These are phyloP conservation scores for Ichneumoninae sp. DNA, from an alignment of 2,888 invertebrate genomes.

Conservation along the genomic window DNA sequence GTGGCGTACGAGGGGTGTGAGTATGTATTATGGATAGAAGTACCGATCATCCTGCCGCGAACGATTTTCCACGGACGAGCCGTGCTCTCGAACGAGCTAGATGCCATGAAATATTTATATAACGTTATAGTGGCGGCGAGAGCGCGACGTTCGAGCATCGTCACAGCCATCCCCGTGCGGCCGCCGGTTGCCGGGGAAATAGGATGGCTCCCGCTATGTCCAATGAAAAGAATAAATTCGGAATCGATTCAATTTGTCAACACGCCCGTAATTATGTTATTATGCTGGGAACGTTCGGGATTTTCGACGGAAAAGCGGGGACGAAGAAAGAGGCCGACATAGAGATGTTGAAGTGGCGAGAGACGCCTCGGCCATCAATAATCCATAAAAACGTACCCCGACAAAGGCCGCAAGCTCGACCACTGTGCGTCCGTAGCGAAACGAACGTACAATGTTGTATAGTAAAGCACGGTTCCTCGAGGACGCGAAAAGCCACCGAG, in stretches of 20 bases:
- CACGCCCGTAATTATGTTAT: constrained; percentile 83
- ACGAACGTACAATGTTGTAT: constrained; percentile 51
- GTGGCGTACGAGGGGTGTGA: constrained; percentile 29
- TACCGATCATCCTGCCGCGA: constrained; percentile 72
- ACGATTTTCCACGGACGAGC: constrained; percentile 81
- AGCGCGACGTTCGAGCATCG: constrained; percentile 19
- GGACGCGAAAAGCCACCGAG: constrained; percentile 44
- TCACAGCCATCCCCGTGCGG: neutral
- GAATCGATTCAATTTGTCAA: constrained; percentile 84
- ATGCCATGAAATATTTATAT: constrained; percentile 84
- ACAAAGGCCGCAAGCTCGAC: constrained; percentile 61
- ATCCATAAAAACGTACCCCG: constrained; percentile 76
- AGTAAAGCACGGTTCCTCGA: constrained; percentile 10
- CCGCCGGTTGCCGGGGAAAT: constrained; percentile 51
- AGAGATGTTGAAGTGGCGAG: constrained; percentile 62
- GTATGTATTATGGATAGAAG: constrained; percentile 45
- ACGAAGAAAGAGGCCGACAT: constrained; percentile 33
- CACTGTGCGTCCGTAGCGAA: constrained; percentile 66
- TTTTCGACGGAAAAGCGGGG: constrained; percentile 38
- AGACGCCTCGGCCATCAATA: constrained; percentile 79
- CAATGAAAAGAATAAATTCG: constrained; percentile 83
- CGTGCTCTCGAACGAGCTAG: constrained; percentile 45
- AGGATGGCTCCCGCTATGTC: constrained; percentile 53
- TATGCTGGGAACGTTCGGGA: constrained; percentile 75
- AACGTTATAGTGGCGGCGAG: constrained; percentile 64